Conservation (phyloP, 2,113 vertebrate genomes). For the Elgaria multicarinata region DNA sequence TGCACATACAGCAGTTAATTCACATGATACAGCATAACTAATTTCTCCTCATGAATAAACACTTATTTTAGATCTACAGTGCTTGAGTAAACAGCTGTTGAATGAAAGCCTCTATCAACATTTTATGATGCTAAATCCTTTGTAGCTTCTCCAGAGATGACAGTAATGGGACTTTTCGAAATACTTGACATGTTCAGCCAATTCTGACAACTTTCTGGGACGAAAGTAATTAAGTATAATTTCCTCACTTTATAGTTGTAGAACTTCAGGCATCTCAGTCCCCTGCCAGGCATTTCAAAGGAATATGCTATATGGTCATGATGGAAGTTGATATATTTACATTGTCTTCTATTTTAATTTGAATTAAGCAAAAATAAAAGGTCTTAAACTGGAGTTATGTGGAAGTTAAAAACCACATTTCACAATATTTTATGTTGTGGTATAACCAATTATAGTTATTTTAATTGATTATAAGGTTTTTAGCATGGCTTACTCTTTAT, state of each 20-base stretch:
- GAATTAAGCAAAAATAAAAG: not conserved
- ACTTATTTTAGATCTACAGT: not conserved
- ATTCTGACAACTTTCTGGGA: slow-evolving; percentile 5
- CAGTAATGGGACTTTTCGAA: not conserved
- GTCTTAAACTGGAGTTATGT: not conserved
- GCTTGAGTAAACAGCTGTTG: slow-evolving; percentile 11
- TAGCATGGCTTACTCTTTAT: not conserved
- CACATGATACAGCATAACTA: not conserved
- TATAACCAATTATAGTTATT: not conserved
- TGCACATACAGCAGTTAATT: not conserved
- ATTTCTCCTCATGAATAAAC: not conserved
- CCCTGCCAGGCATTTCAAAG: not conserved
- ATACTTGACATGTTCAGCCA: slow-evolving; percentile 1
- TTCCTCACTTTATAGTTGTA: not conserved
- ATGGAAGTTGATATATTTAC: not conserved
- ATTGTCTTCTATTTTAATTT: not conserved
- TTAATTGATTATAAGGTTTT: not conserved
- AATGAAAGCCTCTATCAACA: not conserved
- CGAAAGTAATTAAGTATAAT: slow-evolving; percentile 11
- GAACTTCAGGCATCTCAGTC: not conserved
- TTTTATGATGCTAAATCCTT: not conserved
- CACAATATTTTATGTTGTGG: not conserved
- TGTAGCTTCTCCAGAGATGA: not conserved
- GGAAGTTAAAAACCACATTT: not conserved
- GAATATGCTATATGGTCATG: not conserved